Percentiles rank a stretch among this genome's conserved stretches.
Evolutionary conservation across 2,888 invertebrate genomes (phyloP).

Genomic region (Dynastes maya): DNA sequence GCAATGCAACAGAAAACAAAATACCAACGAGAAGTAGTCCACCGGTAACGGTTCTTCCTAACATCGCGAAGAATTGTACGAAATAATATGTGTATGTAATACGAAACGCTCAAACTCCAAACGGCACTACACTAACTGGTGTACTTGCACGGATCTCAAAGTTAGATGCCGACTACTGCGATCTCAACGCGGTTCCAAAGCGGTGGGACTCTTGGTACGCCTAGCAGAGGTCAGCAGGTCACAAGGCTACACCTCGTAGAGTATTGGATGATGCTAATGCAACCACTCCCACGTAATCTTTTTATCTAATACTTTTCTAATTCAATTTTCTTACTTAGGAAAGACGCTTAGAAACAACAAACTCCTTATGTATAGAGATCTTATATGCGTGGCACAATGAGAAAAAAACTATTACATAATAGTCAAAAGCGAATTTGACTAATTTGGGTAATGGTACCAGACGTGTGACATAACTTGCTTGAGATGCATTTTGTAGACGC

Average conservation of each 20-base stretch:
- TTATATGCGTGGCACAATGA: no score
- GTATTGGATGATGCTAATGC: conserved; percentile 22
- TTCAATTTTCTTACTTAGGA: not conserved
- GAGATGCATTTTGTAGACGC: no score
- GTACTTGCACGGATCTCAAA: conserved; percentile 51
- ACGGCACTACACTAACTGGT: conserved; percentile 48
- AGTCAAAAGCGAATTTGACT: no score
- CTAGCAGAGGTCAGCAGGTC: conserved; percentile 59
- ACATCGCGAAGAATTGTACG: conserved; percentile 33
- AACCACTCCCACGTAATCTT: conserved; percentile 43
- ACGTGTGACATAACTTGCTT: no score
- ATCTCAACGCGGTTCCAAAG: conserved; percentile 28
- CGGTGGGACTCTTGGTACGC: conserved; percentile 48
- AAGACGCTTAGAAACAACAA: no score
- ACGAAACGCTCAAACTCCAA: not conserved
- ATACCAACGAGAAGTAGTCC: conserved; percentile 31
- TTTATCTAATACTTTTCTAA: conserved; percentile 9
- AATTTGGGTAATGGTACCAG: no score
- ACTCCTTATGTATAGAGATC: no score
- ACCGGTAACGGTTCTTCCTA: conserved; percentile 15
- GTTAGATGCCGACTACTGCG: conserved; percentile 49
- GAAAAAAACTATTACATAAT: no score
- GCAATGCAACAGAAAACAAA: not conserved
- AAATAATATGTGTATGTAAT: no score
- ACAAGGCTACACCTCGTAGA: conserved; percentile 52